Evolutionary conservation across 2,888 invertebrate genomes (phyloP).

Genomic region (Euphydryas editha): DNA sequence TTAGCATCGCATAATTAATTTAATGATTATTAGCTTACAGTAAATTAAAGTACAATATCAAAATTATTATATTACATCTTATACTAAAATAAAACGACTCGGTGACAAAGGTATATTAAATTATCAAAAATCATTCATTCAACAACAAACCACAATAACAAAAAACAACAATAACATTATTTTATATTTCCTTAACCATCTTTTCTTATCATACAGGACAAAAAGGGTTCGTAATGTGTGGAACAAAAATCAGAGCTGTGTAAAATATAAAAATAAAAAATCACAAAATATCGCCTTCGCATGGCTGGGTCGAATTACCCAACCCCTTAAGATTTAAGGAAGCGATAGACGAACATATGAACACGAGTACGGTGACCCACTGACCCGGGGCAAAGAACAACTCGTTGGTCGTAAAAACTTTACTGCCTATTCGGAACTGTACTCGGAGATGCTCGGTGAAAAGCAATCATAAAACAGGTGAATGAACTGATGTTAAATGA

Average conservation of each 20-base stretch:
- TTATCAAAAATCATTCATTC: no score
- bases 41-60: no score
- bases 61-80: no score
- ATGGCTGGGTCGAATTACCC: constrained; percentile 22
- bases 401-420: constrained; percentile 23
- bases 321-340: constrained; percentile 23
- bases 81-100: no score
- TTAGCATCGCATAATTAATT: no score
- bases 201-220: neutral
- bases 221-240: neutral
- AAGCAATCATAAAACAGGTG: no score
- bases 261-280: neutral
- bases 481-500: no score
- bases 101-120: no score
- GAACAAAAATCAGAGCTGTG: no score
- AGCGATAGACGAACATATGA: constrained; percentile 24
- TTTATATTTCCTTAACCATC: neutral
- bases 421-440: constrained; percentile 26
- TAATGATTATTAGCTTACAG: no score
- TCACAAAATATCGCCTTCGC: constrained; percentile 7
- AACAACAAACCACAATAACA: no score
- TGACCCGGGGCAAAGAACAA: constrained; percentile 39
- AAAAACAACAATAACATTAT: no score
- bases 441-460: neutral
- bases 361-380: constrained; percentile 45